phyloP scores from a whole-genome alignment of 2,888 invertebrate genomes.

The Platycnemis pennipes region DNA sequence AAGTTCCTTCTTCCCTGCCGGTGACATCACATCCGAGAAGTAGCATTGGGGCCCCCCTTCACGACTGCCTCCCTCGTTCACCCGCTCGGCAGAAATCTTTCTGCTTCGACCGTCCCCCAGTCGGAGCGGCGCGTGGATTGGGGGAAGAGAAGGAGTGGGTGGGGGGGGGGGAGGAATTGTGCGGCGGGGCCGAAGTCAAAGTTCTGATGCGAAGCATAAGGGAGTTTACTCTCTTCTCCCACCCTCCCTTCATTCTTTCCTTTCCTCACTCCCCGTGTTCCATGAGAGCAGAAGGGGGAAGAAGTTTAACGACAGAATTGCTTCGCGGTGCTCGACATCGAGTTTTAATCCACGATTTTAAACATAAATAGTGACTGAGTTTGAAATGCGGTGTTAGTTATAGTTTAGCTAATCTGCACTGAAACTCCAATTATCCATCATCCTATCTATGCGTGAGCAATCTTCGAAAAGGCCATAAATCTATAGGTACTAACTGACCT shows the following conservation, averaged over 20 bases:
- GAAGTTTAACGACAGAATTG: neutral
- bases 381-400: too few relatives aligned
- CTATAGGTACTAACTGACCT: too few relatives aligned
- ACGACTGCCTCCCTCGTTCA: neutral
- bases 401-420: too few relatives aligned
- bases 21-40: constrained; percentile 20
- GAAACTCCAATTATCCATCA: too few relatives aligned
- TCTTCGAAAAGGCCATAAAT: too few relatives aligned
- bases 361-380: too few relatives aligned
- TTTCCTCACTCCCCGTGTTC: neutral
- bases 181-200: neutral
- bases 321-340: too few relatives aligned
- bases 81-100: neutral
- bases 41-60: neutral
- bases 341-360: too few relatives aligned
- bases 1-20: neutral
- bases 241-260: neutral
- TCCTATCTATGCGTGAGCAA: too few relatives aligned
- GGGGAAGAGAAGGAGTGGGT: neutral
- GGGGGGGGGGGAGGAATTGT: neutral
- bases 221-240: neutral
- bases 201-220: neutral
- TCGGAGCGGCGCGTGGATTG: neutral
- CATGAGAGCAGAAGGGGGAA: neutral
- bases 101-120: neutral